Evolutionary conservation across 2,888 invertebrate genomes (phyloP), one percentile per base, ranked within the genome.

Genomic region (Drosophila siamana): DNA sequence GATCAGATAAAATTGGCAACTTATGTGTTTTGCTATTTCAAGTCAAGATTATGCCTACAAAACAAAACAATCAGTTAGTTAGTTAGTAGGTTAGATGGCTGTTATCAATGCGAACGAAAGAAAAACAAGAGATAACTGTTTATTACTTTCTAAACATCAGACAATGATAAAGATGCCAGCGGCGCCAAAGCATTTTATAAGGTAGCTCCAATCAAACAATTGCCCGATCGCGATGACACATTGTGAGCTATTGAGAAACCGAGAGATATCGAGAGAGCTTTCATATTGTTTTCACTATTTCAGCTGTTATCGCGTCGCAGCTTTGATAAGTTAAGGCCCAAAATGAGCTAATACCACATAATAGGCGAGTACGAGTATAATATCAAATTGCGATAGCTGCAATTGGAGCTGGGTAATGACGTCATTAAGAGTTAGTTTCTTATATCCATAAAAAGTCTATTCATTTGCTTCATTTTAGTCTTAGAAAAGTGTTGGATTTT

Each of bases 271-370:
- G 24, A 24, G 22, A 33, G 11, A 11, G 16, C 15, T 51, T 26
- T 38, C 24, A 11, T 38, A 38, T 24, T 15, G 11, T 51, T 38
- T 51, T 36, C 24, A 2, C 15, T 15, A 5, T 8, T 50, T 43
- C 38, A 41, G 28, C 52, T 62, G 62, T 48, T 74, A 74, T 78
- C 78, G 62, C 74, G 62, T 15, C 48, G 26, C 36, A 33, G 36
- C 24, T 36, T 48, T 73, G 78, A 74, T 78, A 78, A 63, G 56
- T 54, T 16, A 44, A 43, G 51, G 19, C 55, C 55, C 56, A 55
- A 65, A 65, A 61, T 61, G 54, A 63, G 63, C 22, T 78, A 74
- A 78, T 55, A 16, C 52, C 43, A 8, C 16, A 59, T 62, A 55
- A 59, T 50, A 48, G 52, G 33, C 19, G 57, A 33, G 6, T 43